Base-by-base conservation (phyloP, 2,113 vertebrate species). In the Gracilinanus agilis region DNA sequence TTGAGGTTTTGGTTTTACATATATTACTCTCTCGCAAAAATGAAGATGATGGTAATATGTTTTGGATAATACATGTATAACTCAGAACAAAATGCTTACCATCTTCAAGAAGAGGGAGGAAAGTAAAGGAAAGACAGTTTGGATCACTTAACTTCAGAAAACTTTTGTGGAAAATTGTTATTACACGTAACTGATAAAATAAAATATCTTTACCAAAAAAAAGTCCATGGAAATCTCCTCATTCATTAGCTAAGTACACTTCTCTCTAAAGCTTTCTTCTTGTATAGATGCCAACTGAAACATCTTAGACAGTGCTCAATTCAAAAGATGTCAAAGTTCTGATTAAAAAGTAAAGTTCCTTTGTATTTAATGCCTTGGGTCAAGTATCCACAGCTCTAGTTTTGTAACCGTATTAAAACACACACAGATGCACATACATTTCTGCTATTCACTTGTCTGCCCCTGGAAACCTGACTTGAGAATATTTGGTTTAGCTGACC, bases 271-370 rank as follows among this genome's bases (percentile, higher is more conserved):
- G 53, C 10, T 25, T 91, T 89, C 19, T 2, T 83, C n/a, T n/a
- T 40, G 34, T 40, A 40, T 23, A n/a, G n/a, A 83, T 83, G 19
- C 34, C 67, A 83, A 40, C 23, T 83, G 67, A 40, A 83, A 83
- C 19, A 23, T 83, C 67, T 91, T 93, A 53, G 25, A 61, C 19
- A 54, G n/a, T 24, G 9, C 5, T 91, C 21, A 95, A 54, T 92
- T 90, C 12, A 91, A 91, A 96, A 92, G 8, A 58, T 53, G 56
- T 67, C 58, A 53, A 96, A 24, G 56, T 93, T 54, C 25, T 49
- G 61, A 94, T 91, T 90, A 4, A n/a, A 95, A 25, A 94, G 27
- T 61, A 97, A 88, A 89, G 16, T 92, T 6, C 7, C 40, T 83
- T 83, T 40, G n/a, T 40, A 23, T 83, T 83, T 83, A 8, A 0